A percentile compares a stretch with the other conserved stretches of the same genome.
Evolutionary conservation across 2,888 invertebrate genomes (phyloP).

Genomic region (Pachycephus smyrnensis): DNA sequence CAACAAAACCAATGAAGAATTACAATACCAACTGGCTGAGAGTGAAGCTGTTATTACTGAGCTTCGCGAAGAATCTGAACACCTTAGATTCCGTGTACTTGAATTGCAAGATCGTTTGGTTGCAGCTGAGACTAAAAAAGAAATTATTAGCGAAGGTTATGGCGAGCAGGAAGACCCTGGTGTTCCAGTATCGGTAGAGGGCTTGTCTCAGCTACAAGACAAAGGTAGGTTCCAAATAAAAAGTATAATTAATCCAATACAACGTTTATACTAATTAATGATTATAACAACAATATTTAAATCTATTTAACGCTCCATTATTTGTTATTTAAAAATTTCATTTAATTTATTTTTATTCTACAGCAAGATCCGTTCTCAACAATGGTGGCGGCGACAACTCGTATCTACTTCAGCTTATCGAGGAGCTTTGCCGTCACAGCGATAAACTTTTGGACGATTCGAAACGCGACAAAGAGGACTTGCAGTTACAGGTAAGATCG

Average conservation of each 20-base stretch:
- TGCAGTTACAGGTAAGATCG: conserved; percentile 78
- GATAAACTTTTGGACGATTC: conserved; percentile 75
- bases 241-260: neutral
- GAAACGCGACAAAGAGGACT: conserved; percentile 77
- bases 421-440: conserved; percentile 73
- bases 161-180: conserved; percentile 62
- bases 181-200: conserved; percentile 50
- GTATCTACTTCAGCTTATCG: conserved; percentile 71
- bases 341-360: conserved; percentile 25
- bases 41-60: conserved; percentile 68
- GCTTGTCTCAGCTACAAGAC: conserved; percentile 60
- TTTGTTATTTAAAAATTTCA: neutral
- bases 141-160: conserved; percentile 71
- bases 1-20: conserved; percentile 57
- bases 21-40: conserved; percentile 71
- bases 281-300: neutral
- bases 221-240: conserved; percentile 47
- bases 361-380: conserved; percentile 66
- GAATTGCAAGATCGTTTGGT: conserved; percentile 68
- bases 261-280: neutral
- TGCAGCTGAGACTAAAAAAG: conserved; percentile 66
- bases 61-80: conserved; percentile 65
- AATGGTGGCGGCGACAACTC: conserved; percentile 66
- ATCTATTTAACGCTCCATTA: neutral
- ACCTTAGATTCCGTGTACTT: conserved; percentile 74